Evolutionary conservation across 2,888 invertebrate species (phyloP), one percentile per base, ranked within the genome.

Genomic region (Heteromurus nitidus): DNA sequence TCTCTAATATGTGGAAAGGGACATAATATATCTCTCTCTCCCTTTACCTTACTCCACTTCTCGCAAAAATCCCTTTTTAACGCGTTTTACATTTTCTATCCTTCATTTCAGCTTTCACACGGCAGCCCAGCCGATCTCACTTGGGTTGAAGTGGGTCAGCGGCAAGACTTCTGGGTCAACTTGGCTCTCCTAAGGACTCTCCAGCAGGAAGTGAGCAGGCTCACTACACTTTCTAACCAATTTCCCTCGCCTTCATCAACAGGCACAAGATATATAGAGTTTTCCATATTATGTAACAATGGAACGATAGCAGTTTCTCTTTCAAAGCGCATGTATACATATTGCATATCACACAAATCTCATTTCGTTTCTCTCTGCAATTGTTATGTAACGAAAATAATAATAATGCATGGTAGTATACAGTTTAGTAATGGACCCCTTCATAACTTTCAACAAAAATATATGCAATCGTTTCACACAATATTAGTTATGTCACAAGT

Each of bases 41-140:
- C 50, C 7, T 31, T 69, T 53, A 53, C 69, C 69, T 69, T 69
- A 69, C n/a, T 53, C 69, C 28, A 69, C 69, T 69, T 69, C 30
- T 3, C 55, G 24, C 18, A 5, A 24, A 31, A 62, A 31, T 31
- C 31, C 62, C 20, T 50, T 53, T 50, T 9, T 36, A 11, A 3
- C 11, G 55, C 16, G 42, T 64, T 64, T 36, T 18, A n/a, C 30
- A 31, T 22, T 67, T 67, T 70, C 60, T 36, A 70, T 70, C 70
- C 70, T 70, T 70, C 58, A 30, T 5, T 60, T 42, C 20, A 22
- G 70, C 70, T 60, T 70, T 60, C 60, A 36, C 53, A 67, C 67
- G 53, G n/a, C 69, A 69, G 18, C 53, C n/a, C 28, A 7, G 16
- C 26, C 70, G 70, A 70, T 70, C 70, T 70, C 58, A 58, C 70